These are phyloP conservation scores for Phoxinus dragarum DNA, from an alignment of 2,797 vertebrate genomes.

Conservation along the genomic window DNA sequence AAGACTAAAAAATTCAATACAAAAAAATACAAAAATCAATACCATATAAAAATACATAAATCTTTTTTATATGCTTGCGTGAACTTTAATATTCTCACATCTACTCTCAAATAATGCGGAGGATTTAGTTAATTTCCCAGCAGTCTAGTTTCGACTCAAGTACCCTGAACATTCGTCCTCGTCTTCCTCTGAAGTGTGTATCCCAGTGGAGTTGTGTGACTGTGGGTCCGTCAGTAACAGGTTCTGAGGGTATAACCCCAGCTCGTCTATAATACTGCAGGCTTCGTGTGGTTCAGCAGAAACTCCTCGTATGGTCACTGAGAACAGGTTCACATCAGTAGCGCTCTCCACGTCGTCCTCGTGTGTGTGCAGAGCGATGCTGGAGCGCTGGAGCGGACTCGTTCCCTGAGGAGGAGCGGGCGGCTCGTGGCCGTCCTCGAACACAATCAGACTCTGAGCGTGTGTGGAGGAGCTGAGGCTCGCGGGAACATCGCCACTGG, in stretches of 20 bases:
- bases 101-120: not conserved
- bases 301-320: conserved; percentile 20
- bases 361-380: not conserved
- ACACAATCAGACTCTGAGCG: not conserved
- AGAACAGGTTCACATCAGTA: conserved; percentile 42
- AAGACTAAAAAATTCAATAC: not conserved
- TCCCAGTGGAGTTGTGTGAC: not conserved
- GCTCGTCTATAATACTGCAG: not conserved
- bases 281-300: not conserved
- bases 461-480: not conserved
- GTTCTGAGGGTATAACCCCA: not conserved
- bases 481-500: not conserved
- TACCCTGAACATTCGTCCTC: conserved; percentile 29
- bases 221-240: not conserved
- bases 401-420: not conserved
- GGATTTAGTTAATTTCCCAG: no score
- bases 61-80: not conserved
- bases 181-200: not conserved
- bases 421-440: not conserved
- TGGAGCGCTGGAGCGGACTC: not conserved
- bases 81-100: not conserved
- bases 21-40: not conserved
- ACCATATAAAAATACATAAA: not conserved
- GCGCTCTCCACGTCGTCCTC: not conserved
- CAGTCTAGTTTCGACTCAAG: conserved; percentile 14